Percentiles rank a stretch among this genome's conserved stretches.
phyloP scores from a whole-genome alignment of 2,888 invertebrate genomes.

The Pyralis farinalis region DNA sequence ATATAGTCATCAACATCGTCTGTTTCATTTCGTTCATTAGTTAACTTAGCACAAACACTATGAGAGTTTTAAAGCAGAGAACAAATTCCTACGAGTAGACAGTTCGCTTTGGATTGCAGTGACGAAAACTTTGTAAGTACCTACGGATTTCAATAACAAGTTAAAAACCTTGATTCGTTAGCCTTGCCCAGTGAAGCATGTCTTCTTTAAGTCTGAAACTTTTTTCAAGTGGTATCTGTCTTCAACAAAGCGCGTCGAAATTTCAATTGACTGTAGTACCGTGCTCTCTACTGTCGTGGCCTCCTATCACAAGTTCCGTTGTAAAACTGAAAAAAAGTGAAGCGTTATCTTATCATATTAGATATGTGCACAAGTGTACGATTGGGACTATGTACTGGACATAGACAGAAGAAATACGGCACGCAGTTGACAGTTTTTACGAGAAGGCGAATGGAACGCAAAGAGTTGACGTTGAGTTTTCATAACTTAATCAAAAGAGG shows the following conservation, averaged over 20 bases:
- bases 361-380: constrained; percentile 75
- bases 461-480: constrained; percentile 70
- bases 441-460: constrained; percentile 62
- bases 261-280: neutral
- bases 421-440: constrained; percentile 24
- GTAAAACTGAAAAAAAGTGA: constrained; percentile 31
- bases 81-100: too few species aligned
- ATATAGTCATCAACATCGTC: neutral
- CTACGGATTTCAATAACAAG: constrained; percentile 1
- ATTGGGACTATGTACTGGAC: constrained; percentile 61
- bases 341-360: constrained; percentile 67
- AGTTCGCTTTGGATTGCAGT: neutral
- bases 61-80: neutral
- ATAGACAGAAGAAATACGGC: constrained; percentile 36
- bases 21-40: neutral
- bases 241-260: neutral
- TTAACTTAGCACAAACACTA: neutral
- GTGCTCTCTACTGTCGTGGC: neutral
- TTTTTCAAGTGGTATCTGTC: constrained; percentile 2
- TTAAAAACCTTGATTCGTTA: constrained; percentile 20
- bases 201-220: constrained; percentile 10
- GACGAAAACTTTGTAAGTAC: neutral
- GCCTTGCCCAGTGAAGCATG: constrained; percentile 23
- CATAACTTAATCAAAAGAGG: constrained; percentile 77
- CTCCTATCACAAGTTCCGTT: constrained; percentile 11